Base-by-base conservation (phyloP, 2,797 vertebrate species). In the Myotis pilosus region DNA sequence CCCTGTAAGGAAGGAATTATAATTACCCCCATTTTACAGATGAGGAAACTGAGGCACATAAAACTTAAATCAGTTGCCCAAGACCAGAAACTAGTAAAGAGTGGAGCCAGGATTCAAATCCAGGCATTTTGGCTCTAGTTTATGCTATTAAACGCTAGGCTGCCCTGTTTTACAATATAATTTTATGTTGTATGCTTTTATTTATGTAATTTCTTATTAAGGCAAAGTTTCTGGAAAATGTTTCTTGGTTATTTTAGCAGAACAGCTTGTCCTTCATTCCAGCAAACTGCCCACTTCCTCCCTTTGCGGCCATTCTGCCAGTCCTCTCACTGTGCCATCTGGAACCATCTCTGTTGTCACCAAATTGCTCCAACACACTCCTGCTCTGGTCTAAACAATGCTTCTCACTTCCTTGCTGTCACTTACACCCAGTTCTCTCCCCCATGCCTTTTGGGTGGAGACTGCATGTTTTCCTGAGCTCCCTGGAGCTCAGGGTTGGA, bases 151-250 rank as follows among this genome's bases (percentile, higher is more conserved):
- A 60, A 49, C 76, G 57, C 16, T 8, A 74, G 47, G 36, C 49
- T 79, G 19, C 30, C 33, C 41, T 49, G 9, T 23, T 81, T 84
- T 71, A 68, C 87, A 55, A 82, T 8, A 17, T 64, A 72, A 64
- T 80, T n/a, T 64, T 83, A 11, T 60, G 74, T 80, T 49, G 57
- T 57, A 41, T 30, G 33, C 47, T 69, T 87, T 83, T 71, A 75
- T 87, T 91, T 60, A 83, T 89, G 64, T 64, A 76, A 80, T 92
- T 84, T 83, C 49, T 86, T 62, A 90, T 57, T 82, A 87, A 85
- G 69, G 87, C 74, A 66, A 71, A 36, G 11, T 74, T 75, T 89
- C 72, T 74, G 76, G 47, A 55, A 75, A 78, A 60, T 22, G 36
- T 36, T 76, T 91, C 69, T 72, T 71, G 47, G 41, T 53, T 62